Evolutionary conservation across 1,140 invertebrate species (phyloP), one percentile per base, ranked within the genome.

Genomic region (Lordiphosa clarofinis): DNA sequence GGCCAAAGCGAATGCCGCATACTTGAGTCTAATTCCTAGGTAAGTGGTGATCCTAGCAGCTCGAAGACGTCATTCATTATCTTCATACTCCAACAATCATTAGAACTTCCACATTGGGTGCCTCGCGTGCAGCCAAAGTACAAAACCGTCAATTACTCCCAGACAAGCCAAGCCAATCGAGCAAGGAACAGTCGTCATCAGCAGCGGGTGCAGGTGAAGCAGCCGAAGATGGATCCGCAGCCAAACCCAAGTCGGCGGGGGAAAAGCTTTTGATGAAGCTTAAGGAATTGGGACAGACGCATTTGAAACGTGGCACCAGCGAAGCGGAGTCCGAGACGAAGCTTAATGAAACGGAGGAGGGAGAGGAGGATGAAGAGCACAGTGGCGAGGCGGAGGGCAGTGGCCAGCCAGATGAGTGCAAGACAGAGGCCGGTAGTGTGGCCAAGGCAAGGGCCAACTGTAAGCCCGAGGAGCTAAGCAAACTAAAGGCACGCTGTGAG

Each of bases 381-480:
- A 61, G 69, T 13, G 74, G 61, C 28, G 44, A 67, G 12, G 21
- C 49, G 11, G 73, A 73, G 43, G 73, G 61, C 33, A 86, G 79
- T 47, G 71, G 62, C 2, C 57, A 86, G 13, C 35, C 40, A 0
- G 72, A 87, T 31, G 12, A 38, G 6, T 36, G 50, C 35, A 66
- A 66, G 28, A 31, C 33, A 5, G 46, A 61, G 9, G 57, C 69
- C 8, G 78, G 49, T 0, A 87, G 95, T 79, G 86, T 93, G 38
- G 91, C 94, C 79, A 94, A 94, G 59, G 90, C 94, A 21, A 93
- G 95, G 68, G 93, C 94, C 9, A 94, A 95, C 54, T 96, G 95
- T 81, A 95, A 95, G 84, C 94, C 94, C 0, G 94, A 95, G 56
- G 92, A 95, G 71, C 89, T 96, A 38, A 93, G 94, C 54, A 94